Evolutionary conservation across 2,113 vertebrate genomes (phyloP), one percentile per base, ranked within the genome.

Genomic region (Helogale parvula): DNA sequence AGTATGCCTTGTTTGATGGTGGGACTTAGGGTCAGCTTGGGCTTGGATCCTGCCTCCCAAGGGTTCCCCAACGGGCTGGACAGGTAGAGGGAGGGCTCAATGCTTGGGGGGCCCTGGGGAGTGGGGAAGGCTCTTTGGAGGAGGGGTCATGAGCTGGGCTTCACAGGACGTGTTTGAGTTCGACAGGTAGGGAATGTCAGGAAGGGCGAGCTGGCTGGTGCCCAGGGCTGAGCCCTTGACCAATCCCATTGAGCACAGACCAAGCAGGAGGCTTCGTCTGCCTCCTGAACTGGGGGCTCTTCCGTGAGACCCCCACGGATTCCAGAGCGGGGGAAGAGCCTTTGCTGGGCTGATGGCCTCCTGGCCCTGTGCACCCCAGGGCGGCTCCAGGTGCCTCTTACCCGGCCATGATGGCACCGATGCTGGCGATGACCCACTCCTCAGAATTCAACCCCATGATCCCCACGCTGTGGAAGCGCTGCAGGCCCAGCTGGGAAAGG

Each of bases 351-450:
- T 11, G 16, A 17, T 31, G 82, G 60, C n/a, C 17, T 29, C 60
- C 68, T 27, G 19, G 15, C 38, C 15, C 9, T 0, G 7, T 13
- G 31, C 7, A 6, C 5, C 47, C 45, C 3, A 0, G 2, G 60
- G 69, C 47, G n/a, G 14, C 8, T 7, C 35, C 29, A 1, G 3
- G 27, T 9, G 0, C 21, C 31, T 57, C 97, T 98, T 98, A 99
- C 99, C 99, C 99, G 0, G 99, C 99, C 86, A 99, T 87, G 93
- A 99, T 99, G 94, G 99, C 98, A 25, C 98, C 99, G 0, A 99
- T 84, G 89, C 98, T 96, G 50, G 99, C 94, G 71, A 99, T 99
- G 96, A 99, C 99, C 99, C 99, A 99, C 96, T 99, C 99, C 1
- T 98, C 97, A 3, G 99, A 98, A 90, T 99, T 99, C 74, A 98